Evolutionary conservation across 2,888 invertebrate species (phyloP).

Genomic region (Drosophila meridiana): DNA sequence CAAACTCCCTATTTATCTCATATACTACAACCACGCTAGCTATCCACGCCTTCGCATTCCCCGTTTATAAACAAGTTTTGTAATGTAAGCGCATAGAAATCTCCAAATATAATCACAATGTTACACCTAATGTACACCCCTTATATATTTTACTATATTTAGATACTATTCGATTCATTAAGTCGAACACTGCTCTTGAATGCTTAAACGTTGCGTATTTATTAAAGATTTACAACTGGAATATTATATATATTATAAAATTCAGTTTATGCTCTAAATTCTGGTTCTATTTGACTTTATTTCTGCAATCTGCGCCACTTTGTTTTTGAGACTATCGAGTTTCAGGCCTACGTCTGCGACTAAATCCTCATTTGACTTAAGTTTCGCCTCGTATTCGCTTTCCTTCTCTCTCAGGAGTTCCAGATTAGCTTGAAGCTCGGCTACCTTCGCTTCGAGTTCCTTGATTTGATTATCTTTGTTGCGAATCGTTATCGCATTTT

Average conservation of each 20-base stretch:
- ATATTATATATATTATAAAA: neutral
- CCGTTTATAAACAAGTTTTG: slow-evolving; percentile 56
- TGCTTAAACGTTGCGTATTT: neutral
- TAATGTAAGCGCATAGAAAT: slow-evolving; percentile 47
- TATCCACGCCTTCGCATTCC: slow-evolving; percentile 33
- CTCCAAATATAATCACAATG: slow-evolving; percentile 50
- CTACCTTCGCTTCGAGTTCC: slow-evolving; percentile 18
- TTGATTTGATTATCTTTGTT: slow-evolving; percentile 14
- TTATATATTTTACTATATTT: neutral
- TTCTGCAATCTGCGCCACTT: slow-evolving; percentile 21
- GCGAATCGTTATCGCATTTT: neutral
- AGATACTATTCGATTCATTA: neutral
- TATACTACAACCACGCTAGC: slow-evolving; percentile 32
- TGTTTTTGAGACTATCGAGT: slow-evolving; percentile 17
- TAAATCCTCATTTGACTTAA: slow-evolving; percentile 19
- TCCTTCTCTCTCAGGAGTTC: neutral
- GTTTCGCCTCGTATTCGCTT: neutral
- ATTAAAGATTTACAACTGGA: neutral
- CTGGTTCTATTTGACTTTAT: slow-evolving; percentile 9
- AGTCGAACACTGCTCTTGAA: neutral
- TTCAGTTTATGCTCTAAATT: neutral
- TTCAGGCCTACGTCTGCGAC: slow-evolving; percentile 4
- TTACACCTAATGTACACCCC: slow-evolving; percentile 17
- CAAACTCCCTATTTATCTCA: slow-evolving; percentile 33
- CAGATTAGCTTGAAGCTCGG: slow-evolving; percentile 8